Conservation (phyloP, 2,797 vertebrate species). For the Amniataba percoides region DNA sequence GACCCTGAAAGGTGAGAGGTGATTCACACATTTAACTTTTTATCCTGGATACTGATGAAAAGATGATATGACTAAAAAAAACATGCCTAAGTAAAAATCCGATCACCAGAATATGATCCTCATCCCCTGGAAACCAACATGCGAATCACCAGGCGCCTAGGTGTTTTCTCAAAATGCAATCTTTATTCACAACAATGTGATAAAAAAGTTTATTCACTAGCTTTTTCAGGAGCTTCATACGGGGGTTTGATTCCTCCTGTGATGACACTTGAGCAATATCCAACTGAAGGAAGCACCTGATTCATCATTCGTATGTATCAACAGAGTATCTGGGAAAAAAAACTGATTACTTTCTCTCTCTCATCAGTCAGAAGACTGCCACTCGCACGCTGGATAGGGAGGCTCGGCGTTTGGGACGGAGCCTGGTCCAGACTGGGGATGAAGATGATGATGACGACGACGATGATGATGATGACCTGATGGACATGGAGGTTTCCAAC, state of each 20-base stretch:
- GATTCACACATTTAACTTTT: not conserved
- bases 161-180: no score
- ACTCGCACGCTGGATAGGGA: constrained; percentile 83
- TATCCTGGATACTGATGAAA: not conserved
- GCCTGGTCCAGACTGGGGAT: constrained; percentile 84
- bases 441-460: constrained; percentile 86
- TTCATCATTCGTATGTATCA: no score
- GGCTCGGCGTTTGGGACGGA: constrained; percentile 85
- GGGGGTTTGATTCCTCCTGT: not conserved
- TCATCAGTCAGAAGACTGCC: constrained; percentile 5
- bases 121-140: not conserved
- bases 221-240: not conserved
- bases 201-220: not conserved
- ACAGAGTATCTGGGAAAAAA: not conserved
- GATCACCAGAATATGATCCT: not conserved
- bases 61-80: not conserved
- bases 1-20: constrained; percentile 81
- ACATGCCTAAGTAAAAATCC: not conserved
- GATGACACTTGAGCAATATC: not conserved
- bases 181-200: no score
- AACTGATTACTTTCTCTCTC: not conserved
- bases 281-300: not conserved
- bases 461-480: constrained; percentile 87
- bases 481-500: constrained; percentile 86
- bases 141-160: not conserved